Evolutionary conservation across 2,797 vertebrate genomes (phyloP).

Genomic region (Phrynocephalus guinanensis): DNA sequence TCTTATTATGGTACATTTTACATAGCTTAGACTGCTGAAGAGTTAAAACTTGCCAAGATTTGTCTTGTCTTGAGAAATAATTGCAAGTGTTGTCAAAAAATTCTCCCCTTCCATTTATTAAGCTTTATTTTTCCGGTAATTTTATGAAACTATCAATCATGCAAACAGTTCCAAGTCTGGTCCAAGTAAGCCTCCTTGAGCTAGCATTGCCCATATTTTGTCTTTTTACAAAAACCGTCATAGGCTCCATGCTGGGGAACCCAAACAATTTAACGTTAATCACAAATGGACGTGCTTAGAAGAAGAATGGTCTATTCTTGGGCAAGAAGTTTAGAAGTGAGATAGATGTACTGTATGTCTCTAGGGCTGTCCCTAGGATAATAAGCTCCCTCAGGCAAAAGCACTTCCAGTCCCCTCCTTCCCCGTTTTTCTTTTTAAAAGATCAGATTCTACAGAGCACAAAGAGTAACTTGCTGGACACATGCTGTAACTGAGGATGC

Average conservation of each 20-base stretch:
- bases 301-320: too few relatives aligned
- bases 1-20: slow-evolving; percentile 51
- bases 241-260: not conserved
- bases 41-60: slow-evolving; percentile 28
- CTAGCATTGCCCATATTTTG: not conserved
- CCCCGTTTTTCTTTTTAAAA: too few relatives aligned
- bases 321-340: too few relatives aligned
- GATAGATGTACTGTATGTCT: too few relatives aligned
- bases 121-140: not conserved
- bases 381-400: too few relatives aligned
- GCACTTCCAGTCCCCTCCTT: too few relatives aligned
- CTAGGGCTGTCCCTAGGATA: too few relatives aligned
- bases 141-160: not conserved
- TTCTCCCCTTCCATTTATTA: not conserved
- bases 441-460: too few relatives aligned
- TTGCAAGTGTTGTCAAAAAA: slow-evolving; percentile 14
- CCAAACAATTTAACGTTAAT: not conserved
- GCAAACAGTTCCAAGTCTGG: not conserved
- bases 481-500: too few relatives aligned
- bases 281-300: not conserved
- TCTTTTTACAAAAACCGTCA: not conserved
- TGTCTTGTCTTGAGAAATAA: slow-evolving; percentile 3
- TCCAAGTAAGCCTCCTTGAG: not conserved
- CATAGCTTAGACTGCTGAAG: not conserved
- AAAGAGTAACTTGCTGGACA: too few relatives aligned